phyloP scores from a whole-genome alignment of 2,888 invertebrate genomes.

The Zaprionus bogoriensis region DNA sequence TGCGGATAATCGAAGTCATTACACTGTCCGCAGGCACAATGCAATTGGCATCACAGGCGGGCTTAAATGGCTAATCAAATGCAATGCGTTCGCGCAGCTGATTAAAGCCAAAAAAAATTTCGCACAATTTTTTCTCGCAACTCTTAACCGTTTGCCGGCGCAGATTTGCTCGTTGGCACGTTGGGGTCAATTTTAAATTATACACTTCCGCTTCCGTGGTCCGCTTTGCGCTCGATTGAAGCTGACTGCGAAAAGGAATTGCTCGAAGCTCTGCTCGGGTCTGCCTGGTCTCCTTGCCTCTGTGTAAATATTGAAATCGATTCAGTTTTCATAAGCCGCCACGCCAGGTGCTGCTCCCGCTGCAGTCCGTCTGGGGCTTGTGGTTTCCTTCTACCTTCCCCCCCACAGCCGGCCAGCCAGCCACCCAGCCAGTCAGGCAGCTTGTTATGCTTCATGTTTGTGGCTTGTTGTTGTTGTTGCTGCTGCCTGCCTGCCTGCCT shows the following conservation, averaged over 20 bases:
- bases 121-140: conserved; percentile 25
- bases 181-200: conserved; percentile 75
- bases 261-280: background rate
- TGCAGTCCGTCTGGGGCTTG: conserved; percentile 39
- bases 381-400: no score
- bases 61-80: conserved; percentile 43
- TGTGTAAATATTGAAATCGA: conserved; percentile 77
- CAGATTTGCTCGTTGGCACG: conserved; percentile 22
- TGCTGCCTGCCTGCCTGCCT: conserved; percentile 6
- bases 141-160: conserved; percentile 2
- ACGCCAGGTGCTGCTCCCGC: conserved; percentile 32
- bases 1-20: conserved; percentile 52
- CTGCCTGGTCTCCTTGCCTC: conserved; percentile 34
- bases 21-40: conserved; percentile 17
- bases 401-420: no score
- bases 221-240: conserved; percentile 70
- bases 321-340: conserved; percentile 66
- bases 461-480: conserved; percentile 57
- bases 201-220: conserved; percentile 75
- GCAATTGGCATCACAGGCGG: no score
- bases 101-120: conserved; percentile 49
- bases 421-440: conserved; percentile 20
- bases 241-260: conserved; percentile 28
- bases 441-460: conserved; percentile 72
- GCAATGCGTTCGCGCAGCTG: conserved; percentile 41